Evolutionary conservation across 2,888 invertebrate species (phyloP).

Genomic region (Apodemia zela): DNA sequence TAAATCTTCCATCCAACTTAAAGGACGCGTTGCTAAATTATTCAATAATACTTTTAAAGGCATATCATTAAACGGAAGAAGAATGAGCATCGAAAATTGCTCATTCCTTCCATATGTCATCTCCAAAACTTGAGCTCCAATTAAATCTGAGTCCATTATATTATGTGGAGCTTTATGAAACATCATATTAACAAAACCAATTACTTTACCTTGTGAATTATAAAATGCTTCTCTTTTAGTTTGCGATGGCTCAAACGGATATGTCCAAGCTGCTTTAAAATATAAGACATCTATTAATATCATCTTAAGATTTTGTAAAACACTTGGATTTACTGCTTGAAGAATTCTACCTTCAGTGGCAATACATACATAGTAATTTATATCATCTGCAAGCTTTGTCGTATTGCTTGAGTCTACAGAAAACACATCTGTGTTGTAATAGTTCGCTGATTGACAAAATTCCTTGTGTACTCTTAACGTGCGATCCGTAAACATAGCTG

Average conservation of each 20-base stretch:
- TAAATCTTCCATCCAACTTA: slow-evolving; percentile 62
- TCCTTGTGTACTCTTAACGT: slow-evolving; percentile 56
- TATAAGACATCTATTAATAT: slow-evolving; percentile 84
- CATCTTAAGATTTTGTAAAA: slow-evolving; percentile 66
- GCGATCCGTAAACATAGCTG: slow-evolving; percentile 59
- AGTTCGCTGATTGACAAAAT: slow-evolving; percentile 58
- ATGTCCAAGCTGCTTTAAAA: slow-evolving; percentile 87
- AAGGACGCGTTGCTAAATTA: slow-evolving; percentile 66
- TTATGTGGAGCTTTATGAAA: slow-evolving; percentile 81
- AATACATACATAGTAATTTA: slow-evolving; percentile 84
- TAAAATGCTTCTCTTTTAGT: slow-evolving; percentile 80
- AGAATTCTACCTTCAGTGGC: slow-evolving; percentile 85
- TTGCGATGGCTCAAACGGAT: slow-evolving; percentile 80
- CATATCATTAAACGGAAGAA: slow-evolving; percentile 81
- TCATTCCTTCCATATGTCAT: slow-evolving; percentile 84
- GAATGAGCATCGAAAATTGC: slow-evolving; percentile 82
- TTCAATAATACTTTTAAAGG: slow-evolving; percentile 69
- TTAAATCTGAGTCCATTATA: slow-evolving; percentile 68
- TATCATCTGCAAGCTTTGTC: slow-evolving; percentile 69
- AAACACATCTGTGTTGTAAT: slow-evolving; percentile 76
- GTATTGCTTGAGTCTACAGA: slow-evolving; percentile 79
- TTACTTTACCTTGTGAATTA: slow-evolving; percentile 74
- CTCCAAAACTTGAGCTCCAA: slow-evolving; percentile 83
- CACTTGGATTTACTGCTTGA: slow-evolving; percentile 78
- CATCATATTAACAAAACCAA: slow-evolving; percentile 88